Conservation (phyloP, 2,888 invertebrate genomes). For the Acrobasis repandana region DNA sequence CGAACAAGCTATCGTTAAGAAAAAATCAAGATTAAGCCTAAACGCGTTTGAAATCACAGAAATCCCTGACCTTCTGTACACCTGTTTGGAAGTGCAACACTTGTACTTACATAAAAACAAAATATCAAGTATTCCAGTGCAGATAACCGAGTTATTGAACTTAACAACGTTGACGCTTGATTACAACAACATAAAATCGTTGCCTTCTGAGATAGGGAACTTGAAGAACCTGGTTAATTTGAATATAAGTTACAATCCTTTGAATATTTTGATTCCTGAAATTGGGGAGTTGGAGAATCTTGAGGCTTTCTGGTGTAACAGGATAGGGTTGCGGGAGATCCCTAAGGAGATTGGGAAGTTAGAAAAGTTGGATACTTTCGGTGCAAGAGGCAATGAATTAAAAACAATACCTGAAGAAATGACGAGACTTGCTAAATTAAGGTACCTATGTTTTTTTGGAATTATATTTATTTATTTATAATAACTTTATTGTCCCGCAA, state of each 20-base stretch:
- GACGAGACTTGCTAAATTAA: conserved; percentile 79
- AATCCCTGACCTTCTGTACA: conserved; percentile 82
- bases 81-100: conserved; percentile 82
- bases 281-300: conserved; percentile 83
- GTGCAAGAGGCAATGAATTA: conserved; percentile 85
- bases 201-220: conserved; percentile 84
- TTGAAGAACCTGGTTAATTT: conserved; percentile 83
- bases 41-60: conserved; percentile 85
- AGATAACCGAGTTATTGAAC: conserved; percentile 78
- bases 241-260: conserved; percentile 86
- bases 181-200: conserved; percentile 84
- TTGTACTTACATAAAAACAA: conserved; percentile 86
- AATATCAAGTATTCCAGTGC: conserved; percentile 73
- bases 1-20: conserved; percentile 84
- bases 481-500: too few relatives aligned
- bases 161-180: conserved; percentile 85
- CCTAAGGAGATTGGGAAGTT: conserved; percentile 85
- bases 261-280: conserved; percentile 81
- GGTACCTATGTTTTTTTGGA: conserved; percentile 49
- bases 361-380: conserved; percentile 84
- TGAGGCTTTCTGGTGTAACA: conserved; percentile 87
- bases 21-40: conserved; percentile 83
- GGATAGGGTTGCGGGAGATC: conserved; percentile 77
- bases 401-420: conserved; percentile 81
- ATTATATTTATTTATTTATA: too few relatives aligned